Evolutionary conservation across 2,797 vertebrate species (phyloP), one percentile per base, ranked within the genome.

Genomic region (Sebastes hopkinsi): DNA sequence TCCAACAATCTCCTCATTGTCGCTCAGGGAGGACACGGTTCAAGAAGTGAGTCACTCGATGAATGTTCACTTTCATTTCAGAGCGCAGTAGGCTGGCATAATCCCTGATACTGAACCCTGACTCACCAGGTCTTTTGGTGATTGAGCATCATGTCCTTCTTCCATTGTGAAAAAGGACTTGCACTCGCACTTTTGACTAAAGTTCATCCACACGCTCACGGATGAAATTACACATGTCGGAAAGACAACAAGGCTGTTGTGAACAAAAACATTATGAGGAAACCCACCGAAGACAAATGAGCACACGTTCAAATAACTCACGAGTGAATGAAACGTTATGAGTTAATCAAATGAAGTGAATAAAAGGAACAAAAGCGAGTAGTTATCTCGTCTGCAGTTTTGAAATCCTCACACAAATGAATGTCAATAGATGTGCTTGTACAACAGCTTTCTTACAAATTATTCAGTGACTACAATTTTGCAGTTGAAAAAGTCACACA

Each of bases 41-140:
- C 89, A 82, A 90, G 90, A 88, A 91, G 64, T 79, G 58, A 94
- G 79, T 95, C 88, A 80, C 92, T 86, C 89, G 75, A 90, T 97
- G 95, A 97, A 96, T 97, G 96, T 95, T 92, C 94, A 94, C 94
- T 97, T 96, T 97, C 95, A 96, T 95, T 92, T 79, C 90, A 87
- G 88, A 84, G 85, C 62, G 79, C 95, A 95, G 95, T 95, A 95
- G 88, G 93, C 95, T 88, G 95, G 92, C 89, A 92, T 91, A 94
- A 92, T 94, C 93, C 92, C 88, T 90, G 91, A 93, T 86, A 79
- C 93, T 82, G 84, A 92, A 92, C 77, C 69, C 88, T 96, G 96
- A 97, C 94, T 97, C 96, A 96, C 93, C 91, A 77, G 91, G 84
- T 90, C 93, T 89, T 77, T 76, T 83, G 80, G 79, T 76, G 78